phyloP scores from a whole-genome alignment of 2,797 vertebrate genomes.

The Urosaurus nigricauda region DNA sequence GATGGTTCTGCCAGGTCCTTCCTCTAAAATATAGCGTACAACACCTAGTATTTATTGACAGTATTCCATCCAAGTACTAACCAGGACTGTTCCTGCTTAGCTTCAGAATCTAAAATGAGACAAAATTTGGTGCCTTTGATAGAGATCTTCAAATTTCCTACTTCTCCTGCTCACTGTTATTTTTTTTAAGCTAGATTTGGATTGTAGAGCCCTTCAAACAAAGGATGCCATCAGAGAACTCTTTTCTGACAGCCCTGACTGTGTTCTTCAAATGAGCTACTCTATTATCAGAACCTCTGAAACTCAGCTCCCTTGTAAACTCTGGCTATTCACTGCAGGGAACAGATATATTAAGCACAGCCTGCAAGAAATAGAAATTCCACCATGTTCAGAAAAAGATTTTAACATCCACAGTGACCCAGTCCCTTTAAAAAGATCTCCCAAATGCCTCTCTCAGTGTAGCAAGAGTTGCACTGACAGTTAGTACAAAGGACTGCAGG shows the following conservation, averaged over 20 bases:
- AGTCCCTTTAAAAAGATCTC: background rate
- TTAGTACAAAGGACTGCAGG: background rate
- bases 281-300: background rate
- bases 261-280: background rate
- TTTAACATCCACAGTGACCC: background rate
- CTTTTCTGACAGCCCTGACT: no score
- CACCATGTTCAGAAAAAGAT: background rate
- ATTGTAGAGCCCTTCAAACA: background rate
- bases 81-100: no score
- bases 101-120: no score
- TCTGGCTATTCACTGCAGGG: background rate
- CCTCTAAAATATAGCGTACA: no score
- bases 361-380: background rate
- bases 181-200: background rate
- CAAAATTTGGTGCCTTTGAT: no score
- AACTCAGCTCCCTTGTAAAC: no score
- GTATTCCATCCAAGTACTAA: no score
- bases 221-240: background rate
- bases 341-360: background rate
- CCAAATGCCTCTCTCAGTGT: accelerated
- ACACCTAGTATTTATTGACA: no score
- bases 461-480: background rate
- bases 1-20: no score
- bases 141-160: background rate
- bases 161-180: background rate